Evolutionary conservation across 1,140 invertebrate genomes (phyloP).

Genomic region (Drosophila tani): DNA sequence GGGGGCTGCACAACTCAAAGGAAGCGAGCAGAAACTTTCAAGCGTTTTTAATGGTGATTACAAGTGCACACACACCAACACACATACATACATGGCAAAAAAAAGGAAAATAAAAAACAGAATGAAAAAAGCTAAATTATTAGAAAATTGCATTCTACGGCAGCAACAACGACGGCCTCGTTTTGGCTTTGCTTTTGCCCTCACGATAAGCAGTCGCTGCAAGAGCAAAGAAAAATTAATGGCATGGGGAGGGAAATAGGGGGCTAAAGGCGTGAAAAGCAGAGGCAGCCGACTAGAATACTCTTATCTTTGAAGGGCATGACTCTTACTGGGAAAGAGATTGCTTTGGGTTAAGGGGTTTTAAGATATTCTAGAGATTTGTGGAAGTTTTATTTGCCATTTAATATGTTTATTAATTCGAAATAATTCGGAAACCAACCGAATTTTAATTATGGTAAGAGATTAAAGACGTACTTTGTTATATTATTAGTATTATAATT

Average conservation of each 20-base stretch:
- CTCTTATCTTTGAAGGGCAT: not conserved
- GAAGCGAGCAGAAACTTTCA: constrained; percentile 61
- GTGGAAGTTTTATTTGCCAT: too few species aligned
- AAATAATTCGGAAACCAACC: too few species aligned
- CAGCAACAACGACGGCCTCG: constrained; percentile 69
- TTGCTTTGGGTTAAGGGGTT: not conserved
- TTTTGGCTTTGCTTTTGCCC: constrained; percentile 70
- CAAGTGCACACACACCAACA: constrained; percentile 54
- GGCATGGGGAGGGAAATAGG: constrained; percentile 15
- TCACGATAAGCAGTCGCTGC: constrained; percentile 69
- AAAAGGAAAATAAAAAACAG: constrained; percentile 18
- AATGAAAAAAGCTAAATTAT: constrained; percentile 55
- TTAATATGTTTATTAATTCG: too few species aligned
- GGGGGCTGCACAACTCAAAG: constrained; percentile 44
- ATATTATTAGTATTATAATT: too few species aligned
- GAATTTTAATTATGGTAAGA: too few species aligned
- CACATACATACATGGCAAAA: constrained; percentile 22
- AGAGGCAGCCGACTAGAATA: constrained; percentile 6
- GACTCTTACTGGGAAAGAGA: not conserved
- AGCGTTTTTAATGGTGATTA: constrained; percentile 81
- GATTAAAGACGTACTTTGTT: too few species aligned
- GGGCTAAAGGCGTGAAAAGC: constrained; percentile 3
- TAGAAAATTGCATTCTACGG: constrained; percentile 78
- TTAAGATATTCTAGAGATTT: too few species aligned
- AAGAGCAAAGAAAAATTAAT: constrained; percentile 25